Conservation (phyloP, 2,888 invertebrate species). For the Drosophila ustulata region DNA sequence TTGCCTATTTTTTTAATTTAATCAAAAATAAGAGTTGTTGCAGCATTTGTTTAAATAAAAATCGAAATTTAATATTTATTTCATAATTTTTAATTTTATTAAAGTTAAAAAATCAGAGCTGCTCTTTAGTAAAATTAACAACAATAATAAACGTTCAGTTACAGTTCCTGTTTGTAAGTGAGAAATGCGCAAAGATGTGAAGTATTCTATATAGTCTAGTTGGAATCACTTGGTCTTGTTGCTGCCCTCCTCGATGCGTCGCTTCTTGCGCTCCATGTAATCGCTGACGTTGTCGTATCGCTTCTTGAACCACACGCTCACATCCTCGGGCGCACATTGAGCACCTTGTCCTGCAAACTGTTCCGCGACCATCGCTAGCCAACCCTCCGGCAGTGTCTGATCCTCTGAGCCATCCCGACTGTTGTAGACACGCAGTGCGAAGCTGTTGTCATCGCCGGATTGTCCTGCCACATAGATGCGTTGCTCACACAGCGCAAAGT, state of each 20-base stretch:
- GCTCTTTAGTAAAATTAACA: too few relatives aligned
- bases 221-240: slow-evolving; percentile 53
- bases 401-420: slow-evolving; percentile 34
- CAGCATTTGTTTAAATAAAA: too few relatives aligned
- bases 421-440: slow-evolving; percentile 65
- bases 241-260: slow-evolving; percentile 87
- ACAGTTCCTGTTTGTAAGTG: too few relatives aligned
- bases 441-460: slow-evolving; percentile 56
- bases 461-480: slow-evolving; percentile 70
- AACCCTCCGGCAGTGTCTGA: slow-evolving; percentile 51
- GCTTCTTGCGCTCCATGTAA: slow-evolving; percentile 91
- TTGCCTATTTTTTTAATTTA: too few relatives aligned
- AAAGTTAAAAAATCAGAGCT: too few relatives aligned
- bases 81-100: too few relatives aligned
- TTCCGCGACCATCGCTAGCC: slow-evolving; percentile 74
- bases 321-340: slow-evolving; percentile 77
- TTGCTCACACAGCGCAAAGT: slow-evolving; percentile 69
- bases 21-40: too few relatives aligned
- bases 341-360: slow-evolving; percentile 60
- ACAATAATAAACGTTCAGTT: too few relatives aligned
- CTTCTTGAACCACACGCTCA: slow-evolving; percentile 90
- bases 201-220: neutral
- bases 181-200: neutral
- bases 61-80: too few relatives aligned
- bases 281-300: slow-evolving; percentile 93